phyloP scores from a whole-genome alignment of 2,797 vertebrate species.

The Esox lucius region DNA sequence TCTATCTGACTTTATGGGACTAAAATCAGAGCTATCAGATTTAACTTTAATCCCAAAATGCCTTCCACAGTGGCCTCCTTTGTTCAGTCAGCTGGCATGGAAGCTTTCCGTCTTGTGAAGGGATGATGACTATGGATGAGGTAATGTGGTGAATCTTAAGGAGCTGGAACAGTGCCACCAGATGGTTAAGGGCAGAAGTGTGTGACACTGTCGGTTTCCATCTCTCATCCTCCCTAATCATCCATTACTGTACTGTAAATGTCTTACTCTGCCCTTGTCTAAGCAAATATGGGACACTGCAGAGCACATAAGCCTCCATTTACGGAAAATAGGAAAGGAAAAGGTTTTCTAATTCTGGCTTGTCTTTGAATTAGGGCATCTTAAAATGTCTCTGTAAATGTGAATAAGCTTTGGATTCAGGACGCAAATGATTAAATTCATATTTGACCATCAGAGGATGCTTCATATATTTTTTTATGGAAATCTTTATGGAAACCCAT shows the following conservation, averaged over 20 bases:
- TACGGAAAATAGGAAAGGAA: background rate
- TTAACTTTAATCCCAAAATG: conserved; percentile 34
- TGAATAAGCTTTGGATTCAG: background rate
- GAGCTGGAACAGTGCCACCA: conserved; percentile 80
- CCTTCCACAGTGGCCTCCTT: conserved; percentile 63
- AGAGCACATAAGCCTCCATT: background rate
- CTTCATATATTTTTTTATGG: background rate
- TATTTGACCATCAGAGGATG: conserved; percentile 12
- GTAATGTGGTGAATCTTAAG: conserved; percentile 37
- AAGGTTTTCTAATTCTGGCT: background rate
- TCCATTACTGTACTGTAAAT: conserved; percentile 5
- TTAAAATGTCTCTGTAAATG: background rate
- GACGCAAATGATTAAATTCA: conserved; percentile 14
- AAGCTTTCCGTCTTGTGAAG: conserved; percentile 51
- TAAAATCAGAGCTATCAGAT: background rate
- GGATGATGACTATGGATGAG: conserved; percentile 35
- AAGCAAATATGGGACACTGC: background rate
- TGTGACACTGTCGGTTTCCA: conserved; percentile 38
- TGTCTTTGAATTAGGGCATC: background rate
- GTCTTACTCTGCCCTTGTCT: conserved; percentile 9
- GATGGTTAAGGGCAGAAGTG: conserved; percentile 74
- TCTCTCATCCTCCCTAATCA: conserved; percentile 40
- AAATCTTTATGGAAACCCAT: conserved; percentile 19
- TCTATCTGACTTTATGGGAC: background rate
- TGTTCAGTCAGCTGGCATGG: conserved; percentile 65